A percentile compares a stretch with the other conserved stretches of the same genome.
phyloP scores from a whole-genome alignment of 2,797 vertebrate species.

The Argyrosomus regius region DNA sequence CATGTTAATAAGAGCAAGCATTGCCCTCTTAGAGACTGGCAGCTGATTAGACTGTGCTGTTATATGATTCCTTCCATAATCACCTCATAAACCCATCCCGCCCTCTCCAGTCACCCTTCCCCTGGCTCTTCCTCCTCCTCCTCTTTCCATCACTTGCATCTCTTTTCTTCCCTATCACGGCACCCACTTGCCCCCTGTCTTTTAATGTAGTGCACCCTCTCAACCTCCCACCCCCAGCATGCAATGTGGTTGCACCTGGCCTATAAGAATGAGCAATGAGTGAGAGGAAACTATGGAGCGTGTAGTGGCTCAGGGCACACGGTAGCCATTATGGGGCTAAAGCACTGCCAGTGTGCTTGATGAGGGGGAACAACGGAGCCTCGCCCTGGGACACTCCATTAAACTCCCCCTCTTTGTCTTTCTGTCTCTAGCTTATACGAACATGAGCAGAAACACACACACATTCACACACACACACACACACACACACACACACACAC shows the following conservation, averaged over 20 bases:
- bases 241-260: constrained; percentile 67
- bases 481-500: constrained; percentile 49
- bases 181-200: constrained; percentile 49
- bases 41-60: constrained; percentile 67
- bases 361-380: constrained; percentile 81
- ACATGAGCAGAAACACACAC: constrained; percentile 47
- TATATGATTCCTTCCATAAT: constrained; percentile 64
- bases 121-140: background rate
- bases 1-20: constrained; percentile 50
- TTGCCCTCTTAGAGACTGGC: constrained; percentile 38
- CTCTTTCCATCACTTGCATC: constrained; percentile 3
- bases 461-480: constrained; percentile 11
- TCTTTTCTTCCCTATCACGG: constrained; percentile 19
- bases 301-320: constrained; percentile 72
- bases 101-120: constrained; percentile 34
- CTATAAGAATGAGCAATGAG: constrained; percentile 80
- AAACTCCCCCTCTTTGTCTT: constrained; percentile 82
- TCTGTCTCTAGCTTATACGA: constrained; percentile 66
- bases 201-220: constrained; percentile 65
- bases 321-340: constrained; percentile 82
- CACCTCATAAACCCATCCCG: constrained; percentile 57
- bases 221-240: constrained; percentile 46
- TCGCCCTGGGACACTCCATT: constrained; percentile 82
- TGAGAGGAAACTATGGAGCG: constrained; percentile 68
- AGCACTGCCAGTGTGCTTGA: constrained; percentile 81